Evolutionary conservation across 2,888 invertebrate genomes (phyloP), one percentile per base, ranked within the genome.

Genomic region (Cryptocephalus moraei): DNA sequence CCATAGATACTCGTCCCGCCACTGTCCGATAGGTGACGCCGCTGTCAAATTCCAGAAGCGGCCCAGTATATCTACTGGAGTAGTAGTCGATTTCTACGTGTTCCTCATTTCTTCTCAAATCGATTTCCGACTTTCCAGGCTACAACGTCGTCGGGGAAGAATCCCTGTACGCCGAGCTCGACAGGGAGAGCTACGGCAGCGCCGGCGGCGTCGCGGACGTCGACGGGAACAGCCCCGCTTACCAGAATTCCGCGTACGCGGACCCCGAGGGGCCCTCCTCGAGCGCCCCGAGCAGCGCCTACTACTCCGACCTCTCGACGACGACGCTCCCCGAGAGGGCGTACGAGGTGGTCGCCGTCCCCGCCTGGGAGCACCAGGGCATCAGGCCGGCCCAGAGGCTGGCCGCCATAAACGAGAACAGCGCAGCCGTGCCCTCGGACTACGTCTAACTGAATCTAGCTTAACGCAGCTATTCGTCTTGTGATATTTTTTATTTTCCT

Each of bases 281-380:
- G 32, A 79, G 78, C 50, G 82, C 82, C 8, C 82, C 82, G n/a
- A 83, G 82, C 63, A 83, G 83, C 68, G 84, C 84, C 31, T 84
- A 84, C 65, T 84, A 84, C 65, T 82, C 82, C 48, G 84, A 84
- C 67, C 71, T 84, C 46, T 80, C 79, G 11, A 74, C 76, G 12
- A 75, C 74, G 8, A 73, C 75, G 50, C 71, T 73, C 14, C 65
- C 67, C 4, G 79, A 79, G 56, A 64, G 79, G 48, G 77, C 78
- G 39, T 80, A 80, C 59, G 80, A 80, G 66, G 74, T 79, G 13
- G 79, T 80, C 10, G 79, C 78, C 11, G 64, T 76, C 41, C 71
- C 73, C 40, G 73, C 75, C 10, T 36, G 36, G 36, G 36, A 36
- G 11, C 36, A 36, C 12, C n/a, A 12, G n/a, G 12, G 12, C 36